A percentile compares a stretch with the other conserved stretches of the same genome.
Evolutionary conservation across 2,113 vertebrate genomes (phyloP).

Genomic region (Triplophysa siluroides): DNA sequence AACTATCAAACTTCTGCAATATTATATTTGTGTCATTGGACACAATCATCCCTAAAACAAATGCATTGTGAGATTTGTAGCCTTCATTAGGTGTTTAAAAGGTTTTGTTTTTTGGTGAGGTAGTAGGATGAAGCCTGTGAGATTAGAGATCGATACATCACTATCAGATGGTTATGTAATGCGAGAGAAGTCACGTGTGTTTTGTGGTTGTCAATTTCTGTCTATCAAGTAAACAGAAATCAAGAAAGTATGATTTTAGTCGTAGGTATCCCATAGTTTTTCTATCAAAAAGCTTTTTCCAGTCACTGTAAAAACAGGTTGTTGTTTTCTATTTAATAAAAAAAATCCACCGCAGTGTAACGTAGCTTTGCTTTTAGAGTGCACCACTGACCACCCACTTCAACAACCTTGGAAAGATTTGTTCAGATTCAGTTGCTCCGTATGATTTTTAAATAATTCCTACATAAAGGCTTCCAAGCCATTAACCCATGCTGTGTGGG

Average conservation of each 20-base stretch:
- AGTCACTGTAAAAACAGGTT: neutral
- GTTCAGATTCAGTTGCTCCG: no score
- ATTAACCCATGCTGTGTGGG: no score
- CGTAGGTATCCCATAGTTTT: neutral
- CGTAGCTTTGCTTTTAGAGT: neutral
- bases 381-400: neutral
- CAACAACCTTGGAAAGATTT: no score
- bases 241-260: neutral
- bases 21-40: neutral
- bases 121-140: neutral
- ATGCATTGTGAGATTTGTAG: neutral
- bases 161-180: neutral
- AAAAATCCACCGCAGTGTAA: neutral
- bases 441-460: no score
- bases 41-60: neutral
- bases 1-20: neutral
- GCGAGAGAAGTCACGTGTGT: neutral
- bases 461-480: no score
- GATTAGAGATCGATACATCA: neutral
- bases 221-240: neutral
- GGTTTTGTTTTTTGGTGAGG: neutral
- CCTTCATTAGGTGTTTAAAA: neutral
- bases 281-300: neutral
- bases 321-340: constrained; percentile 15
- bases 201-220: neutral